Conservation (phyloP, 1,140 invertebrate species). For the Trachymyrmex septentrionalis region DNA sequence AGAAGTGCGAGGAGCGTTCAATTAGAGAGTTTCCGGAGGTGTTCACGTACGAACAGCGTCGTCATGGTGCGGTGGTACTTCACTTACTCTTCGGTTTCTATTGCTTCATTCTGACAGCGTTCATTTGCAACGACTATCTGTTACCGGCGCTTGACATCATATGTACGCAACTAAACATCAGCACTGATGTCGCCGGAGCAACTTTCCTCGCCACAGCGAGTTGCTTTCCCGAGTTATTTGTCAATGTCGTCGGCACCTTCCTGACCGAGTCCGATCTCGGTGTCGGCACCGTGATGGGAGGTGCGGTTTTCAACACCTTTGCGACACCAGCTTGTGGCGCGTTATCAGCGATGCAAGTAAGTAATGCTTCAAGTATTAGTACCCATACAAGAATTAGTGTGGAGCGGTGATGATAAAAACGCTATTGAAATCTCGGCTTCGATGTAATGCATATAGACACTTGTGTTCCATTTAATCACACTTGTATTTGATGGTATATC, state of each 20-base stretch:
- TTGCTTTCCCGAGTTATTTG: conserved; percentile 96
- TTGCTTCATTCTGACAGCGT: conserved; percentile 92
- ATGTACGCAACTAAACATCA: conserved; percentile 91
- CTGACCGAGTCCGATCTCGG: conserved; percentile 93
- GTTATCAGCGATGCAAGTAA: conserved; percentile 91
- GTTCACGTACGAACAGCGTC: conserved; percentile 88
- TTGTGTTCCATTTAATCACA: too few relatives aligned
- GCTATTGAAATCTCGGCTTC: too few relatives aligned
- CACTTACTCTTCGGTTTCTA: conserved; percentile 93
- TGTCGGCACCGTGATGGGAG: conserved; percentile 95
- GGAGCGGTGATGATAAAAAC: too few relatives aligned
- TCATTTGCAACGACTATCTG: conserved; percentile 95
- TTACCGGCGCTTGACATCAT: conserved; percentile 94
- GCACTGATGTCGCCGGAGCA: conserved; percentile 94
- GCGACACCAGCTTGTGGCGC: conserved; percentile 95
- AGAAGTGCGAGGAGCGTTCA: conserved; percentile 83
- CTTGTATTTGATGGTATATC: too few relatives aligned
- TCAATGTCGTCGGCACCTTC: conserved; percentile 94
- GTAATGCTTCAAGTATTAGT: conserved; percentile 21
- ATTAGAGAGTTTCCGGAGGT: conserved; percentile 88
- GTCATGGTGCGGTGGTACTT: conserved; percentile 90
- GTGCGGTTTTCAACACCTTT: conserved; percentile 95
- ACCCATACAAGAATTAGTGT: too few relatives aligned
- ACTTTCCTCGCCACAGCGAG: conserved; percentile 97
- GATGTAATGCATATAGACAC: too few relatives aligned